Percentiles rank a stretch among this genome's conserved stretches.
Conservation (phyloP, 2,797 vertebrate genomes). For the Presbytis comata region DNA sequence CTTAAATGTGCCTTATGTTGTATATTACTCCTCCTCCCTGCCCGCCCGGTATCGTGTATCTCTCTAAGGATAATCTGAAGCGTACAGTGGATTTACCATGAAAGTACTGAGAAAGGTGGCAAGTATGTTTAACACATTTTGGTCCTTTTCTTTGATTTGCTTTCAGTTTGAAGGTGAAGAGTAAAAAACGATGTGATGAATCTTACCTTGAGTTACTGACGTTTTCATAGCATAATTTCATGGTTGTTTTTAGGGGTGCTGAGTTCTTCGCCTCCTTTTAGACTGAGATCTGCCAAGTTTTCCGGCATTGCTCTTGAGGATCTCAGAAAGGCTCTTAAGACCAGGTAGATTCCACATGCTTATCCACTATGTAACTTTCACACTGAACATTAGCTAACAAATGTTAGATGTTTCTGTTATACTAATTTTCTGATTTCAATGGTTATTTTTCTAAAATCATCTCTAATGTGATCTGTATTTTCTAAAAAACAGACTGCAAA, state of each 20-base stretch:
- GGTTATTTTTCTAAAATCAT: neutral
- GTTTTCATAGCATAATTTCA: neutral
- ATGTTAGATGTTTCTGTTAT: neutral
- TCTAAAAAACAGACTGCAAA: conserved; percentile 83
- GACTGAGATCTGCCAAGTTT: conserved; percentile 18
- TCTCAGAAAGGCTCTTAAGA: conserved; percentile 59
- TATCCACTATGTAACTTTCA: neutral
- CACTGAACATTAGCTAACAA: neutral
- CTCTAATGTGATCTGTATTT: conserved; percentile 50
- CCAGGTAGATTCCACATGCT: conserved; percentile 25
- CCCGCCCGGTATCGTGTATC: neutral
- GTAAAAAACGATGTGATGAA: neutral
- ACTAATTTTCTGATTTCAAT: neutral
- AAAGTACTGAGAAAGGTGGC: neutral
- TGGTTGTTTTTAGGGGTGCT: conserved; percentile 55
- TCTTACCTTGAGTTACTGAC: neutral
- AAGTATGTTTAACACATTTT: neutral
- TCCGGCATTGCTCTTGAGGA: neutral
- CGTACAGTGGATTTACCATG: too few species aligned
- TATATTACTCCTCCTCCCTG: neutral
- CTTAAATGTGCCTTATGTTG: neutral
- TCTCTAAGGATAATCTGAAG: neutral
- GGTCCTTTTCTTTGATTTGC: neutral
- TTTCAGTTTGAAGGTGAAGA: neutral
- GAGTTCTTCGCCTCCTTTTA: conserved; percentile 56